These are phyloP conservation scores for Climacteris rufus DNA, from an alignment of 2,113 vertebrate species.

Conservation along the genomic window DNA sequence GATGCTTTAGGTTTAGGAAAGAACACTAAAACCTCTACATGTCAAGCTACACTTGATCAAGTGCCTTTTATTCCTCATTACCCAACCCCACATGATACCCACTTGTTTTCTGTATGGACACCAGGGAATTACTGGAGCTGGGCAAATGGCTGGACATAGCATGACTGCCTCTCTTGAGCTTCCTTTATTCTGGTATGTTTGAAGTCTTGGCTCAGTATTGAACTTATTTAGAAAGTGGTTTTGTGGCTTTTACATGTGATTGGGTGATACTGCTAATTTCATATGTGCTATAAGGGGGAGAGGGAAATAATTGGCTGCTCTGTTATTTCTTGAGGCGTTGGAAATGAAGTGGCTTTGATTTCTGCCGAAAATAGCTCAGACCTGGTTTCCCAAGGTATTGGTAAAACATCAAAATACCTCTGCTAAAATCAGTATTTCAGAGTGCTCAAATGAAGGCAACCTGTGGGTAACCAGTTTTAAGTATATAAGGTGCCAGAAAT, in stretches of 20 bases:
- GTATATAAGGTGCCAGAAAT: not conserved
- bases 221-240: not conserved
- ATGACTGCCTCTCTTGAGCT: not conserved
- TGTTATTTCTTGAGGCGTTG: not conserved
- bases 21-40: not conserved
- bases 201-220: not conserved
- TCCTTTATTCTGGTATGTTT: not conserved
- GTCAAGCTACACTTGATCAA: not conserved
- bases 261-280: not conserved
- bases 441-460: not conserved
- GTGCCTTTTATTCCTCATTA: not conserved
- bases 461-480: not conserved
- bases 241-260: not conserved
- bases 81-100: not conserved
- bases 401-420: not conserved
- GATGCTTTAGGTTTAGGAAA: not conserved
- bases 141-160: not conserved
- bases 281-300: not conserved
- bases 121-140: not conserved
- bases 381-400: not conserved
- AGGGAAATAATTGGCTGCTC: not conserved
- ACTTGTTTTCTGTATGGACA: not conserved
- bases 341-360: not conserved
- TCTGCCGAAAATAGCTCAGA: not conserved
- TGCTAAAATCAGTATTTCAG: not conserved